phyloP scores from a whole-genome alignment of 2,797 vertebrate species.

The Potorous gilbertii region DNA sequence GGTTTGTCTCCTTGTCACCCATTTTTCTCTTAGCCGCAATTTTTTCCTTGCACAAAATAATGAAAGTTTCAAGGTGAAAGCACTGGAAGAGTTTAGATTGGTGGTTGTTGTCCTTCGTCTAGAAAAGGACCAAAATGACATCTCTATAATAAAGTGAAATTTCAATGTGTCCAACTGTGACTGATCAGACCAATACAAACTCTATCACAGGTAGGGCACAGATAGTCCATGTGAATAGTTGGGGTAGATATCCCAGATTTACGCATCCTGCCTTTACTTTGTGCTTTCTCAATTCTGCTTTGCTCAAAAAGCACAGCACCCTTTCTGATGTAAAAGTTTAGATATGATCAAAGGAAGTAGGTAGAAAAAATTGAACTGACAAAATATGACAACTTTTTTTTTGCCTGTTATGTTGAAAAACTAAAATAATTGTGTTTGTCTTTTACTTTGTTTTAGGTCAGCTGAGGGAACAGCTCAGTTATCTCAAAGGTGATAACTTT shows the following conservation, averaged over 20 bases:
- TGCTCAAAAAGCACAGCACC: no score
- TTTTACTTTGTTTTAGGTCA: conserved; percentile 87
- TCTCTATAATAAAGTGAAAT: no score
- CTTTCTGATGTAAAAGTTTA: background rate
- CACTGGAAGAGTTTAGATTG: background rate
- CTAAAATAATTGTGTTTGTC: conserved; percentile 59
- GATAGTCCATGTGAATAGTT: no score
- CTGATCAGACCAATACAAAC: no score
- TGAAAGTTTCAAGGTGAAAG: background rate
- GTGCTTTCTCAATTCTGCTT: no score
- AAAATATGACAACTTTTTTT: background rate
- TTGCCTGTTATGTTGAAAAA: background rate
- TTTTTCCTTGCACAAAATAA: background rate
- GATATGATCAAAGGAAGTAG: background rate
- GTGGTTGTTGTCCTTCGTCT: no score
- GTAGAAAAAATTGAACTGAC: background rate
- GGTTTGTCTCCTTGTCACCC: background rate
- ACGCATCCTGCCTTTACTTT: no score
- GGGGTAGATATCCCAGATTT: no score
- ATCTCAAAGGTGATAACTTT: conserved; percentile 99
- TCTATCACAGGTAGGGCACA: no score
- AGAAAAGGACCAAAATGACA: no score
- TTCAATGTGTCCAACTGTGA: no score
- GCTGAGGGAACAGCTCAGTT: conserved; percentile 93
- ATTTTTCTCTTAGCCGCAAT: background rate